A percentile compares a stretch with the other conserved stretches of the same genome.
Evolutionary conservation across 2,797 vertebrate genomes (phyloP).

Genomic region (Pogonophryne albipinna): DNA sequence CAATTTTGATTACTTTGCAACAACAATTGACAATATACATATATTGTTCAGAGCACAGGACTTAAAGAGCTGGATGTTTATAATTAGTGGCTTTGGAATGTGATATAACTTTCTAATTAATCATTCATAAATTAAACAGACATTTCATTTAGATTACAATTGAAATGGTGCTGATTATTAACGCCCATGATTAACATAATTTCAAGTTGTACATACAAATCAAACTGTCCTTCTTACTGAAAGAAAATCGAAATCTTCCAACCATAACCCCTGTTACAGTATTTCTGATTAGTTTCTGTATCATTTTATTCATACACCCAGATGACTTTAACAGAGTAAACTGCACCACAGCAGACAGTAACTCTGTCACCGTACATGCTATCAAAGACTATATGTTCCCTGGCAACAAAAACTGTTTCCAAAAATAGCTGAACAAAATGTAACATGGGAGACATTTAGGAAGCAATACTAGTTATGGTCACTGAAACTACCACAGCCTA

Average conservation of each 20-base stretch:
- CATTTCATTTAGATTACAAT: constrained; percentile 37
- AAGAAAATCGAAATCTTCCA: constrained; percentile 12
- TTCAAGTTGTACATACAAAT: constrained; percentile 43
- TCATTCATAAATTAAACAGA: constrained; percentile 27
- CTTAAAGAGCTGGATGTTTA: constrained; percentile 3
- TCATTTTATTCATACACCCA: constrained; percentile 12
- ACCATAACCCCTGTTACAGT: not conserved
- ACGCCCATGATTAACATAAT: constrained; percentile 31
- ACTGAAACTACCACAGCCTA: not conserved
- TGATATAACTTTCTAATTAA: constrained; percentile 7
- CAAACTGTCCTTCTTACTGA: constrained; percentile 1
- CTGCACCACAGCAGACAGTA: constrained; percentile 10
- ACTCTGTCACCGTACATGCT: constrained; percentile 15
- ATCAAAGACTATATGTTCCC: constrained; percentile 58
- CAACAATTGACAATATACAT: constrained; percentile 1
- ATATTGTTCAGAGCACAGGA: constrained; percentile 16
- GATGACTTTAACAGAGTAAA: constrained; percentile 6
- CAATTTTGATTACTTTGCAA: constrained; percentile 24
- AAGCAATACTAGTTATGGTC: constrained; percentile 33
- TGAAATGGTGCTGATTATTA: constrained; percentile 39
- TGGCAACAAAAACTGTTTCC: constrained; percentile 53
- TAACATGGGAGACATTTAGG: constrained; percentile 21
- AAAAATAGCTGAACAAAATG: constrained; percentile 52
- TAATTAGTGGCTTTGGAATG: constrained; percentile 34
- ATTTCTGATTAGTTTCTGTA: constrained; percentile 6